A percentile compares a stretch with the other conserved stretches of the same genome.
Evolutionary conservation across 2,888 invertebrate genomes (phyloP).

Genomic region (Dugesia japonica): DNA sequence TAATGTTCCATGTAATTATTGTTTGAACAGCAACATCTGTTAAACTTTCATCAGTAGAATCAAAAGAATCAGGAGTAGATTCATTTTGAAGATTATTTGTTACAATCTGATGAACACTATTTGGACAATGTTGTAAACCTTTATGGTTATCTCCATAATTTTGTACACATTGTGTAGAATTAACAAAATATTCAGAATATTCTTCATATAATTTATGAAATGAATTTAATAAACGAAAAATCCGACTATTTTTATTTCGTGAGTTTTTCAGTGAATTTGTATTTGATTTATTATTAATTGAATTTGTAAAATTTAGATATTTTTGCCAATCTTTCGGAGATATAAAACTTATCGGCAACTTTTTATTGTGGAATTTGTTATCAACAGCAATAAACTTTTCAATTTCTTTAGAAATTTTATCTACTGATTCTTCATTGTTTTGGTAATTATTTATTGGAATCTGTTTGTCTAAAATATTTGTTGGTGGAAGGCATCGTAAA

Average conservation of each 20-base stretch:
- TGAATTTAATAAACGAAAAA: slow-evolving; percentile 3
- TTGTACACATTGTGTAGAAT: background rate
- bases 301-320: background rate
- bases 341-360: background rate
- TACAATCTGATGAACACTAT: too few relatives aligned
- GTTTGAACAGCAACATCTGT: background rate
- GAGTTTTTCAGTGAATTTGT: background rate
- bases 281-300: background rate
- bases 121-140: too few relatives aligned
- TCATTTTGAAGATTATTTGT: background rate
- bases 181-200: background rate
- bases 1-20: background rate
- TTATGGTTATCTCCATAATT: background rate
- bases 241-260: background rate
- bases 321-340: background rate
- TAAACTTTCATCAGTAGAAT: background rate
- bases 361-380: background rate
- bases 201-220: slow-evolving; percentile 5
- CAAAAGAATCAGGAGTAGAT: background rate
- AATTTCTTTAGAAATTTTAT: background rate
- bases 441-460: background rate
- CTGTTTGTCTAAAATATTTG: background rate
- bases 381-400: background rate
- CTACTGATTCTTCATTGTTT: background rate
- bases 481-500: background rate